Evolutionary conservation across 2,888 invertebrate genomes (phyloP).

Genomic region (Alsophila aescularia): DNA sequence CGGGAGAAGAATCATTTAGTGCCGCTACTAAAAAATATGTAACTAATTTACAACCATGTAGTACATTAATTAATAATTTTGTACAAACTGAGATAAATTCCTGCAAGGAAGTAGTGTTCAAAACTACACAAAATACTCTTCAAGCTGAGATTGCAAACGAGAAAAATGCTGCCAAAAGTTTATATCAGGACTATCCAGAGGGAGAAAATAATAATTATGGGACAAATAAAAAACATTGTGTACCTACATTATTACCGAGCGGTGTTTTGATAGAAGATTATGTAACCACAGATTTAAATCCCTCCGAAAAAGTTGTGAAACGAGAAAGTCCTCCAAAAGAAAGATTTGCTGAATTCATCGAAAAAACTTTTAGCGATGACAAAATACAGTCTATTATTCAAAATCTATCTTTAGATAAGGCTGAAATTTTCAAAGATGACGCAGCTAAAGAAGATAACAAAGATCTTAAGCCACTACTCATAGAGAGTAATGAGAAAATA

Average conservation of each 20-base stretch:
- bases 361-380: constrained; percentile 75
- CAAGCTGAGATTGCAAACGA: too few relatives aligned
- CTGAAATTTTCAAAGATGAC: constrained; percentile 48
- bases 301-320: constrained; percentile 48
- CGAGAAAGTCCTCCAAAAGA: constrained; percentile 78
- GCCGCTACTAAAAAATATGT: background rate
- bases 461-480: constrained; percentile 40
- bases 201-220: too few relatives aligned
- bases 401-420: constrained; percentile 70
- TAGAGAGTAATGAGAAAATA: constrained; percentile 42
- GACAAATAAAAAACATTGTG: too few relatives aligned
- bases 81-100: too few relatives aligned
- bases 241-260: background rate
- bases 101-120: too few relatives aligned
- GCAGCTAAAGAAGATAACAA: constrained; percentile 38
- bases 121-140: too few relatives aligned
- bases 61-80: too few relatives aligned
- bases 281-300: constrained; percentile 45
- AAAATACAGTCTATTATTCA: constrained; percentile 77
- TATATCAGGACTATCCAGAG: too few relatives aligned
- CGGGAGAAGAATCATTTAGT: too few relatives aligned
- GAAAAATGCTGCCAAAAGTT: too few relatives aligned
- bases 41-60: background rate
- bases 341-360: constrained; percentile 71
- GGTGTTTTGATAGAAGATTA: constrained; percentile 45